Percentiles rank a stretch among this genome's conserved stretches.
Evolutionary conservation across 2,113 vertebrate genomes (phyloP).

Genomic region (Ptyas mucosa): DNA sequence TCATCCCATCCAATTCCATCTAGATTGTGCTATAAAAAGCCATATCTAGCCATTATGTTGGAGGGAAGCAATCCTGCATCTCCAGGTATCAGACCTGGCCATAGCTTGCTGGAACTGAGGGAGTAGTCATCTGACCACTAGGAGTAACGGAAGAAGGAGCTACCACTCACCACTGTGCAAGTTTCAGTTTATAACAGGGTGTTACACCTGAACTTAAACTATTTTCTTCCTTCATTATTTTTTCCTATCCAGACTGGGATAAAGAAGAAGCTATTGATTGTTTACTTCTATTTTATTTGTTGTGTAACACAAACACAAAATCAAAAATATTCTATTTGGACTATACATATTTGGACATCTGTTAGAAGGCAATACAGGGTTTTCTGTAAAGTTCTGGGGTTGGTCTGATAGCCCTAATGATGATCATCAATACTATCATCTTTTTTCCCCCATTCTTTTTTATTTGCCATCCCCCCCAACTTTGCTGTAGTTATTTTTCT

Average conservation of each 20-base stretch:
- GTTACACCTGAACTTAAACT: background rate
- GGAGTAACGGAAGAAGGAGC: background rate
- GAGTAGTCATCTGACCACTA: background rate
- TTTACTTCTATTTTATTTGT: background rate
- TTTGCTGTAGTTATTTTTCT: background rate
- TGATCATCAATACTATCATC: background rate
- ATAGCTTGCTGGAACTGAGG: background rate
- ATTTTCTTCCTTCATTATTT: background rate
- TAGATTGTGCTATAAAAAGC: background rate
- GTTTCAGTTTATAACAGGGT: background rate
- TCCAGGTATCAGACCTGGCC: background rate
- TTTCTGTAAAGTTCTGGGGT: background rate
- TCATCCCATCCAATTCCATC: background rate
- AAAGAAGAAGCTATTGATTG: background rate
- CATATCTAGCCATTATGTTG: background rate
- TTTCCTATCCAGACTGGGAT: background rate
- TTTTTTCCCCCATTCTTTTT: background rate
- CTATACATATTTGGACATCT: background rate
- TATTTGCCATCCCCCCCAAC: background rate
- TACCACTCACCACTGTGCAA: background rate
- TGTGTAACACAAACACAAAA: background rate
- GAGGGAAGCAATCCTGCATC: background rate
- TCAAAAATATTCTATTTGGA: background rate
- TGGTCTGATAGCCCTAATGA: background rate
- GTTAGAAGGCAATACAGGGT: background rate